Conservation (phyloP, 2,113 vertebrate species). For the Oncorhynchus gorbuscha region DNA sequence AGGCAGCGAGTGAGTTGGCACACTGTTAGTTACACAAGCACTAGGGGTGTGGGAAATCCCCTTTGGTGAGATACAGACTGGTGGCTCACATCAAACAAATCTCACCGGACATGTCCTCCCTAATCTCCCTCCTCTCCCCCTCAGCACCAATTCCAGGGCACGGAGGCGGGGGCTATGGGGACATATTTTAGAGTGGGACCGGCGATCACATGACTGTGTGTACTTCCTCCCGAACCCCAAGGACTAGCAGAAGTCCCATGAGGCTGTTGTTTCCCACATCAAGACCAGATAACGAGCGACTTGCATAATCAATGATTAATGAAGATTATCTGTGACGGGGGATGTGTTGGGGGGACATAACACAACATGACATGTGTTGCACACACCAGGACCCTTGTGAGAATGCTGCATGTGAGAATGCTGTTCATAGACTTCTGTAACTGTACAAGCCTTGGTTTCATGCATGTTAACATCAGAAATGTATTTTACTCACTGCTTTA, state of each 20-base stretch:
- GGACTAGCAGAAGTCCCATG: slow-evolving; percentile 40
- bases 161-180: slow-evolving; percentile 18
- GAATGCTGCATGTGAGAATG: neutral
- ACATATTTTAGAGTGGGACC: slow-evolving; percentile 43
- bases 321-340: slow-evolving; percentile 38
- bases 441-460: too few species aligned
- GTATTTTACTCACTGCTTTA: too few species aligned
- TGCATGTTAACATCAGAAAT: too few species aligned
- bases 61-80: slow-evolving; percentile 12
- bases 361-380: slow-evolving; percentile 62
- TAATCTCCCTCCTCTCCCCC: slow-evolving; percentile 16
- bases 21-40: neutral
- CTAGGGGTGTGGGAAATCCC: slow-evolving; percentile 17
- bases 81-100: slow-evolving; percentile 56
- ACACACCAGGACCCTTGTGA: slow-evolving; percentile 38
- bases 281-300: slow-evolving; percentile 38
- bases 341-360: slow-evolving; percentile 39
- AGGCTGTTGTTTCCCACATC: slow-evolving; percentile 42
- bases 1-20: slow-evolving; percentile 1
- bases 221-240: slow-evolving; percentile 43
- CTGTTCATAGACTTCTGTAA: too few species aligned
- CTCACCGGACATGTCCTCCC: slow-evolving; percentile 48
- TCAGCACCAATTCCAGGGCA: slow-evolving; percentile 7
- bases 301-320: slow-evolving; percentile 61
- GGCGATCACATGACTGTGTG: slow-evolving; percentile 44